A percentile compares a stretch with the other conserved stretches of the same genome.
Conservation (phyloP, 92 coral and sea anemone genomes). For the Parazoanthus atlanticus region DNA sequence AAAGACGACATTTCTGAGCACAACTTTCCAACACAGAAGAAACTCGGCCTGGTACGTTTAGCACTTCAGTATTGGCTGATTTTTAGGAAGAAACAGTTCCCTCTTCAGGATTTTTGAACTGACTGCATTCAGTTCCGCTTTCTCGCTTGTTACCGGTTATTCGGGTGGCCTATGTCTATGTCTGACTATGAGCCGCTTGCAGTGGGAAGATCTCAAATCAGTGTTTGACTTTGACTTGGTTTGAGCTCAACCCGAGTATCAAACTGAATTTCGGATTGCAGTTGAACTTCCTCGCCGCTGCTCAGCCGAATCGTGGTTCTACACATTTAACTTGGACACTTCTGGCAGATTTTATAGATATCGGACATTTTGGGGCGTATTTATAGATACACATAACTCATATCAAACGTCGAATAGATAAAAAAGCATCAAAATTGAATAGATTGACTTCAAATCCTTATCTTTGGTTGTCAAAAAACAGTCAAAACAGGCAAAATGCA, state of each 20-base stretch:
- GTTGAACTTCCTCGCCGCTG: neutral
- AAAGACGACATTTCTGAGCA: neutral
- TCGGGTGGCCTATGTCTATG: too few species aligned
- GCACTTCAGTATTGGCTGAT: neutral
- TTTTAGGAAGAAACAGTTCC: too few species aligned
- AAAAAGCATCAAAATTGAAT: neutral
- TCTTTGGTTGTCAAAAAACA: constrained; percentile 22
- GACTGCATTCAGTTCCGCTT: neutral
- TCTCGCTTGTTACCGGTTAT: too few species aligned
- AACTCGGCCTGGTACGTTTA: neutral
- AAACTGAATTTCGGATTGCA: too few species aligned
- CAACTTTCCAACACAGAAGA: neutral
- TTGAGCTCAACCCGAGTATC: neutral
- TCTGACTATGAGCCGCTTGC: too few species aligned
- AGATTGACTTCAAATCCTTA: neutral
- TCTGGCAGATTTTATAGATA: neutral
- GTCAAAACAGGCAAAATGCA: constrained; percentile 11
- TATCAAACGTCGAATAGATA: neutral
- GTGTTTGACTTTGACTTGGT: too few species aligned
- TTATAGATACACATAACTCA: neutral
- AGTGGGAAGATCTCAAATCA: too few species aligned
- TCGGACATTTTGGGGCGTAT: neutral
- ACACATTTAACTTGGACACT: neutral
- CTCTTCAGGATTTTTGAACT: neutral
- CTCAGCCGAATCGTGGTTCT: neutral